Evolutionary conservation across 1,140 invertebrate species (phyloP).

Genomic region (Tetramorium parvispinum): DNA sequence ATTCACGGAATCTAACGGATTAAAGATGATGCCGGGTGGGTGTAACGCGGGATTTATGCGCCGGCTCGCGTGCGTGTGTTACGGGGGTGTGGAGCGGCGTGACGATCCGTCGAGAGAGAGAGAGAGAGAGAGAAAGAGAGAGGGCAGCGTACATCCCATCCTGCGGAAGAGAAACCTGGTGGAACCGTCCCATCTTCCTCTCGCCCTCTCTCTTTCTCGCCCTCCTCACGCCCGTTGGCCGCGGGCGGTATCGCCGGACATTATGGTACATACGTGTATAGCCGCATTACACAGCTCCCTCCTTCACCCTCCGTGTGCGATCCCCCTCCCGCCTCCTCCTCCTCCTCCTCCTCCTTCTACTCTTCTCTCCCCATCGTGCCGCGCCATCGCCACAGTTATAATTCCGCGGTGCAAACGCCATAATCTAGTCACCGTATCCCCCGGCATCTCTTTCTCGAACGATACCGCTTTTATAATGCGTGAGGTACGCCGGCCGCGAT

Average conservation of each 20-base stretch:
- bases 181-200: slow-evolving; percentile 56
- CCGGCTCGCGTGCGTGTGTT: slow-evolving; percentile 68
- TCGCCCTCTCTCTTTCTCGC: slow-evolving; percentile 60
- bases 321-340: background rate
- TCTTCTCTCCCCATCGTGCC: slow-evolving; percentile 28
- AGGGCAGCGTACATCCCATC: slow-evolving; percentile 52
- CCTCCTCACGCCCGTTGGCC: slow-evolving; percentile 49
- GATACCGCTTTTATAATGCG: slow-evolving; percentile 80
- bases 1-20: slow-evolving; percentile 79
- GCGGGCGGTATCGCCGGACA: slow-evolving; percentile 71
- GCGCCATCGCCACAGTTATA: slow-evolving; percentile 73
- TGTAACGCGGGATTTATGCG: slow-evolving; percentile 66
- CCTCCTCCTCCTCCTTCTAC: slow-evolving; percentile 19
- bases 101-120: slow-evolving; percentile 44
- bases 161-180: slow-evolving; percentile 69
- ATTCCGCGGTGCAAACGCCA: slow-evolving; percentile 82
- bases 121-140: no score
- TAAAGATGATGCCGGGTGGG: slow-evolving; percentile 61
- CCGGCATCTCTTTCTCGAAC: slow-evolving; percentile 69
- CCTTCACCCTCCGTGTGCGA: background rate
- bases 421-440: slow-evolving; percentile 81
- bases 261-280: slow-evolving; percentile 76
- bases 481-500: slow-evolving; percentile 71
- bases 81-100: slow-evolving; percentile 61
- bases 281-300: slow-evolving; percentile 74